Evolutionary conservation across 2,113 vertebrate genomes (phyloP).

Genomic region (Notothenia rossii): DNA sequence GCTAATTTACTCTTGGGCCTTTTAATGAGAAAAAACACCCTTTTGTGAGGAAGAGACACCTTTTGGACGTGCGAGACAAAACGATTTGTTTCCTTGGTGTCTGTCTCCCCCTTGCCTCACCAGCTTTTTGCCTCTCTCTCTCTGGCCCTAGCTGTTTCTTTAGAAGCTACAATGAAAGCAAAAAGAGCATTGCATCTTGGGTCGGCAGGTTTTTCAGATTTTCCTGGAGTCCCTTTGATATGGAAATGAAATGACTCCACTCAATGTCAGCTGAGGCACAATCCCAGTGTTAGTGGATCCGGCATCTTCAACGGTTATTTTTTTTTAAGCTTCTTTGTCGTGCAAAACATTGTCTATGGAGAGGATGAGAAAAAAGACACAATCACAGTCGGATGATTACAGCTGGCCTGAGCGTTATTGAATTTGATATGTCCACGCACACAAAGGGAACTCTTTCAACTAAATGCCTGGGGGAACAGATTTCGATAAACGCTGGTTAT

Average conservation of each 20-base stretch:
- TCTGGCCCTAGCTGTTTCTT: constrained; percentile 2
- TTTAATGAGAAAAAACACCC: constrained; percentile 42
- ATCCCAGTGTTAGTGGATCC: constrained; percentile 37
- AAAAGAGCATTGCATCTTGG: constrained; percentile 7
- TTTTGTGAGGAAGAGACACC: constrained; percentile 46
- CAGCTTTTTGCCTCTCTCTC: constrained; percentile 16
- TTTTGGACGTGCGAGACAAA: constrained; percentile 47
- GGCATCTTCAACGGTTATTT: neutral
- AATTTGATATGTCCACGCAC: constrained; percentile 49
- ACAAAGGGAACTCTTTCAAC: constrained; percentile 48
- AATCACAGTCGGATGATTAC: constrained; percentile 40
- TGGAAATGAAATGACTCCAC: constrained; percentile 71
- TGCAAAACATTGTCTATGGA: constrained; percentile 35
- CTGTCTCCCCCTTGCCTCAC: constrained; percentile 2
- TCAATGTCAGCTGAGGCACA: constrained; percentile 62
- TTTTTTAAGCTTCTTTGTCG: constrained; percentile 22
- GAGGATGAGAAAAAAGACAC: constrained; percentile 9
- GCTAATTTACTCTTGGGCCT: constrained; percentile 41
- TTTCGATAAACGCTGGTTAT: constrained; percentile 31
- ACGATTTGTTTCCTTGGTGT: constrained; percentile 32
- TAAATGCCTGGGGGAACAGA: neutral
- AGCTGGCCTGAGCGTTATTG: constrained; percentile 36
- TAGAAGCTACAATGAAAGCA: constrained; percentile 23
- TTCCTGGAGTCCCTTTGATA: constrained; percentile 68
- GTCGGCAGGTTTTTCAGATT: constrained; percentile 50